Evolutionary conservation across 2,113 vertebrate species (phyloP).

Genomic region (Motacilla alba): DNA sequence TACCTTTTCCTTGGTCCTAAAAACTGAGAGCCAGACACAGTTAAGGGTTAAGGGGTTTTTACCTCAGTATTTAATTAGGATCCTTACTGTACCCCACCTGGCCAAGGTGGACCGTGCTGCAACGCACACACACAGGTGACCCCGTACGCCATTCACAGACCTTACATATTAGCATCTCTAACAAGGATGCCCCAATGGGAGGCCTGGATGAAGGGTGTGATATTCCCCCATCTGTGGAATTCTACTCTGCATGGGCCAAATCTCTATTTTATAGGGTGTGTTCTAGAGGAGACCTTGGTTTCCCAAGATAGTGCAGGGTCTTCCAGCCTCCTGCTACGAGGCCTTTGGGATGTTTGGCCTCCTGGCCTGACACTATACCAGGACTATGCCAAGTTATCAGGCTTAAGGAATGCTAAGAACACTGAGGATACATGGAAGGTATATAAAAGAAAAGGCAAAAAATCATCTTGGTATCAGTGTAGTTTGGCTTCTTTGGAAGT

Average conservation of each 20-base stretch:
- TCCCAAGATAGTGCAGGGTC: accelerated
- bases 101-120: neutral
- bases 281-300: neutral
- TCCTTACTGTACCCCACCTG: too few species aligned
- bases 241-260: neutral
- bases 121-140: too few species aligned
- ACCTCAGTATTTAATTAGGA: neutral
- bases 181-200: neutral
- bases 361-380: neutral
- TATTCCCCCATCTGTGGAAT: neutral
- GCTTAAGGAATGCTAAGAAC: neutral
- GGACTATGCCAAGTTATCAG: neutral
- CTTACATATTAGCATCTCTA: neutral
- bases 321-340: neutral
- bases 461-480: neutral
- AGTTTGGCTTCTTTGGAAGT: neutral
- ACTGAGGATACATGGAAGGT: neutral
- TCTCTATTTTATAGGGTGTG: neutral
- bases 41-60: neutral
- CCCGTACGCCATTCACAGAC: neutral
- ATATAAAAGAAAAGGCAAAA: neutral
- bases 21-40: too few species aligned
- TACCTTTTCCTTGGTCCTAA: neutral
- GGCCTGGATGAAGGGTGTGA: neutral
- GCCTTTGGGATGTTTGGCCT: neutral